Evolutionary conservation across 2,888 invertebrate species (phyloP).

Genomic region (Brachypalpus laphriformis): DNA sequence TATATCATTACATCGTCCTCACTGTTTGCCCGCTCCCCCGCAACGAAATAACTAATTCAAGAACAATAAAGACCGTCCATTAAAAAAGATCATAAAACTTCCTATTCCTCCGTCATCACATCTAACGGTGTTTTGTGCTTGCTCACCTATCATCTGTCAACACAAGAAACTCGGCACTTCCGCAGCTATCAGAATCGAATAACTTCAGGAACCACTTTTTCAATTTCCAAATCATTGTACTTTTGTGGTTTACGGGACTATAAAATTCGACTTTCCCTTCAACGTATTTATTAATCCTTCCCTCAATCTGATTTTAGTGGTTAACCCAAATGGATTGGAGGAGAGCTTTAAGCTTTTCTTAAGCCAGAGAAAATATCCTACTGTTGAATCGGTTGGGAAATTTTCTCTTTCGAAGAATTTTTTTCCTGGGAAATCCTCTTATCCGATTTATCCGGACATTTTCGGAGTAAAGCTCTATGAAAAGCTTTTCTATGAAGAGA

Average conservation of each 20-base stretch:
- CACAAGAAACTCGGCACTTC: neutral
- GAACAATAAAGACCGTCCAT: conserved; percentile 31
- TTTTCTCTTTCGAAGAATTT: neutral
- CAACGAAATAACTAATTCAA: conserved; percentile 40
- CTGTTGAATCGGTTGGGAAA: neutral
- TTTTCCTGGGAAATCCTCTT: neutral
- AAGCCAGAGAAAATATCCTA: conserved; percentile 33
- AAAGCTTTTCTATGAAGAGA: neutral
- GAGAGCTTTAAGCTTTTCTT: neutral
- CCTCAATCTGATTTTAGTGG: neutral
- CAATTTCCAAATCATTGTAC: conserved; percentile 1
- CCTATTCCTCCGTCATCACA: neutral
- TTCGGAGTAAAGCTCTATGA: conserved; percentile 33
- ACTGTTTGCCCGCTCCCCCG: neutral
- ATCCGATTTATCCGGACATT: conserved; percentile 31
- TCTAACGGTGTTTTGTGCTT: neutral
- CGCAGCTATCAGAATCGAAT: conserved; percentile 1
- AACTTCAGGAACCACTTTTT: neutral
- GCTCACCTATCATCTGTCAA: neutral
- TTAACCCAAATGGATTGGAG: neutral
- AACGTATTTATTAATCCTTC: conserved; percentile 1
- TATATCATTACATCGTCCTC: neutral
- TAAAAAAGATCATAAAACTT: conserved; percentile 28
- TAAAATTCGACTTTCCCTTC: conserved; percentile 1
- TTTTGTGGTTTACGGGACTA: neutral